Evolutionary conservation across 2,113 vertebrate genomes (phyloP).

Genomic region (Anoura caudifer): DNA sequence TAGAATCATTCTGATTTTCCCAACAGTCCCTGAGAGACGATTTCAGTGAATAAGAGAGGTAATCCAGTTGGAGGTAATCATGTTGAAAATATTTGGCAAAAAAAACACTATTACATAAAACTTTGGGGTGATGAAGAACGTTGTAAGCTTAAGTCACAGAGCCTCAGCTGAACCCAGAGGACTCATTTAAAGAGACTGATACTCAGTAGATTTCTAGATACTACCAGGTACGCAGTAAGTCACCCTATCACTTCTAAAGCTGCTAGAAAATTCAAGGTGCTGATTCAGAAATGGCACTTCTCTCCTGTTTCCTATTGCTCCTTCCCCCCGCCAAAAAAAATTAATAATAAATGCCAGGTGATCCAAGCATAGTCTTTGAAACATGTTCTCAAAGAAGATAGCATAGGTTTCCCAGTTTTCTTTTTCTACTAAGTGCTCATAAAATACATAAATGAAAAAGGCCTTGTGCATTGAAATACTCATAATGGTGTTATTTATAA

Average conservation of each 20-base stretch:
- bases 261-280: not conserved
- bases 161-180: not conserved
- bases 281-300: not conserved
- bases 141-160: not conserved
- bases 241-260: not conserved
- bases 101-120: not conserved
- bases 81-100: not conserved
- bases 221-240: not conserved
- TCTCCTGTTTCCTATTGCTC: not conserved
- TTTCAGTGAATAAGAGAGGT: not conserved
- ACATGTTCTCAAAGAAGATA: not conserved
- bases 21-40: not conserved
- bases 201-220: not conserved
- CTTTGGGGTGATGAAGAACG: not conserved
- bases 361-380: not conserved
- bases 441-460: constrained; percentile 12
- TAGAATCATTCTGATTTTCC: constrained; percentile 21
- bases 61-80: not conserved
- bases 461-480: not conserved
- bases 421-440: not conserved
- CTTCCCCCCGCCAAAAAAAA: not conserved
- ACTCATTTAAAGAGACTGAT: not conserved
- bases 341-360: not conserved
- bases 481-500: not conserved
- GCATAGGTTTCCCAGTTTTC: not conserved